phyloP scores from a whole-genome alignment of 2,888 invertebrate genomes.

The Cephus pulcher region DNA sequence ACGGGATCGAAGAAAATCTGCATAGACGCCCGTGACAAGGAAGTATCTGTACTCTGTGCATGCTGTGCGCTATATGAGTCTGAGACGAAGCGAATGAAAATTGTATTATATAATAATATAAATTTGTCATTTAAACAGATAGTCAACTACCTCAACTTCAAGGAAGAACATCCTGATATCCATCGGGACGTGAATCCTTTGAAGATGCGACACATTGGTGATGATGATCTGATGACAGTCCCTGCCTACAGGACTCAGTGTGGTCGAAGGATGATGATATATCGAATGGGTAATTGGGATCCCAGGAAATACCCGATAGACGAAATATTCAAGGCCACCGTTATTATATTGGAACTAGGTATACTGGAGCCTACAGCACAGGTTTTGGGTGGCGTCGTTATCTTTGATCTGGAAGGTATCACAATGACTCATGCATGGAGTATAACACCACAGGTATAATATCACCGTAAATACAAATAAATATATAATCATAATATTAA shows the following conservation, averaged over 20 bases:
- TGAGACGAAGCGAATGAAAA: background rate
- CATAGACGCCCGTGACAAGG: too few species aligned
- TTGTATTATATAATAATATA: background rate
- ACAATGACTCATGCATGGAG: constrained; percentile 79
- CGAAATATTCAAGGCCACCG: constrained; percentile 79
- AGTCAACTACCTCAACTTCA: constrained; percentile 81
- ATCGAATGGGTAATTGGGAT: constrained; percentile 82
- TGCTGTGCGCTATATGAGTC: background rate
- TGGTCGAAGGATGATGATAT: constrained; percentile 78
- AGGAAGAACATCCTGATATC: constrained; percentile 77
- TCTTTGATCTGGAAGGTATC: constrained; percentile 81
- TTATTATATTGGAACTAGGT: constrained; percentile 79
- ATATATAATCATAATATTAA: background rate
- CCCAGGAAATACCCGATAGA: constrained; percentile 75
- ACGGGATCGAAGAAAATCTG: too few species aligned
- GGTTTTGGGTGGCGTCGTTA: constrained; percentile 80
- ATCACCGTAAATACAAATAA: background rate
- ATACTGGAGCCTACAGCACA: constrained; percentile 81
- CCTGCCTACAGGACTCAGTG: constrained; percentile 82
- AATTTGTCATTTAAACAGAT: constrained; percentile 68
- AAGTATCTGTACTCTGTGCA: too few species aligned
- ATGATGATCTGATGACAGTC: constrained; percentile 77
- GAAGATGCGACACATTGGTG: constrained; percentile 74
- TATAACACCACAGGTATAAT: constrained; percentile 72
- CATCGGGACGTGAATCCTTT: constrained; percentile 77